Base-by-base conservation (phyloP, 2,888 invertebrate species). In the Baronia brevicornis region DNA sequence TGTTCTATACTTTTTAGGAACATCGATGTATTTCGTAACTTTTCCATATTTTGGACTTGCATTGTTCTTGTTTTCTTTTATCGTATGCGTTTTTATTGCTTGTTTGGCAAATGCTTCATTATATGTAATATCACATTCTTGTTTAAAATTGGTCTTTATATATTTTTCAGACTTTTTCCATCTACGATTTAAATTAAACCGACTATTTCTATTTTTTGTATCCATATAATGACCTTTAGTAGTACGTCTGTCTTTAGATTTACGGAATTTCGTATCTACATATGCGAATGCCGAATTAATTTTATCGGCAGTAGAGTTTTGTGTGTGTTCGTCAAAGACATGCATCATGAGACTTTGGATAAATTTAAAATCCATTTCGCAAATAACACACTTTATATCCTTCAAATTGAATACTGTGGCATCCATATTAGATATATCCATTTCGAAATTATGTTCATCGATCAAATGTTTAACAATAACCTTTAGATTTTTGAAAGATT, bases 401-500 rank as follows among this genome's bases (percentile, higher is more conserved):
- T 7, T 13, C 4, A 46, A 20, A 8, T 38, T 39, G 10, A 34
- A 44, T 9, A 28, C 15, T 5, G 17, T 18, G 14, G 29, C 5
- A 15, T 28, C 22, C 4, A 22, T 22, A 20, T 33, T 14, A 4
- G 8, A 6, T 5, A 14, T 28, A 7, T 38, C 31, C 9, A 29
- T 38, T 27, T 26, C 29, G 2, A 42, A 4, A 5, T 19, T 17
- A n/a, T 43, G 43, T 8, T 33, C 13, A 5, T 5, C 5, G 1
- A 41, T 44, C 19, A 51, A 35, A 39, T 51, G 49, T 21, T 47
- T 39, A 1, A 44, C 36, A n/a, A 46, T 12, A 1, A 18, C 8
- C n/a, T 48, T 36, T n/a, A 48, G 38, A 29, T 39, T 32, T 8
- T 40, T 24, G 19, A 46, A 44, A 2, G 24, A 10, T 19, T 38